phyloP scores from a whole-genome alignment of 1,140 invertebrate genomes.

The Caenorhabditis briggsae region DNA sequence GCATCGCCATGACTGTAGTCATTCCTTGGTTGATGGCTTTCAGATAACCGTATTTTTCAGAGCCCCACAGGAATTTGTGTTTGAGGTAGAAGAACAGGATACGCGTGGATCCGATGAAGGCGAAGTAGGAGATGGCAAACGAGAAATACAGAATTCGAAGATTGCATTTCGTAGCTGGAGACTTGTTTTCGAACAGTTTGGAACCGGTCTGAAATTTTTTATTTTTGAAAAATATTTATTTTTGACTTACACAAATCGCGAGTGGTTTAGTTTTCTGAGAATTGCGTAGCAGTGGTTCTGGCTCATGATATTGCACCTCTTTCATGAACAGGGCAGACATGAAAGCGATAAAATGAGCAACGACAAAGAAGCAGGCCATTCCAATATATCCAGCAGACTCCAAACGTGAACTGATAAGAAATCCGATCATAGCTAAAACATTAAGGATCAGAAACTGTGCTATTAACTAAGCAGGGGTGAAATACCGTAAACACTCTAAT shows the following conservation, averaged over 20 bases:
- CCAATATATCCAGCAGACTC: background rate
- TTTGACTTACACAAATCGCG: background rate
- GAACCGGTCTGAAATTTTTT: background rate
- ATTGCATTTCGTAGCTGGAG: background rate
- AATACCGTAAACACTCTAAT: too few relatives aligned
- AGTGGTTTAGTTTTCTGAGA: background rate
- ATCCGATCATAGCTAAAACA: constrained; percentile 24
- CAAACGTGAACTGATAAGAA: constrained; percentile 2
- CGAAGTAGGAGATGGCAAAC: constrained; percentile 52
- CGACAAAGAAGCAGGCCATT: background rate
- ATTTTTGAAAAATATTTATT: background rate
- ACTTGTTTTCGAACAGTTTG: constrained; percentile 9
- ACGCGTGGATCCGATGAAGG: constrained; percentile 34
- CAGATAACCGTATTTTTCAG: constrained; percentile 38
- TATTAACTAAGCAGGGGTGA: too few relatives aligned
- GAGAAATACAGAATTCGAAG: constrained; percentile 30
- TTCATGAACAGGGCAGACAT: constrained; percentile 1
- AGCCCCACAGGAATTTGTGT: constrained; percentile 44
- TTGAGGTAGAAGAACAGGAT: constrained; percentile 54
- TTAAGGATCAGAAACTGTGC: background rate
- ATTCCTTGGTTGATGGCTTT: background rate
- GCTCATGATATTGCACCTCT: background rate
- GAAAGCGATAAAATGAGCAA: constrained; percentile 7
- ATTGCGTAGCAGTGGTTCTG: background rate
- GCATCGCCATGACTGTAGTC: constrained; percentile 20